Conservation (phyloP, 2,113 vertebrate genomes). For the Marmota flaviventris region DNA sequence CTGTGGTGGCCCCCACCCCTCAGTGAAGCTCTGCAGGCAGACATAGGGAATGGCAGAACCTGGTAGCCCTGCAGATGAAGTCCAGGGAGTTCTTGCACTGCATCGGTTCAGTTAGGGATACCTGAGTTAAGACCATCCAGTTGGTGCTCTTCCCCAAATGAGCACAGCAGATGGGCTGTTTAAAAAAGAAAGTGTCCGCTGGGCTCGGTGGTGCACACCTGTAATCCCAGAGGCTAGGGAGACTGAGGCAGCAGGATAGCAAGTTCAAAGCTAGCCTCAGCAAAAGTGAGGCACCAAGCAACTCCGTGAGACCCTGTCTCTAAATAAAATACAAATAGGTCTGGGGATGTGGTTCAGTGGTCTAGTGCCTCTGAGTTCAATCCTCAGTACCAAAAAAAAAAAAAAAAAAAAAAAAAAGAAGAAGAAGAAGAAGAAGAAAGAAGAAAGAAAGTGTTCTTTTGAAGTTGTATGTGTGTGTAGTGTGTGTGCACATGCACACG, state of each 20-base stretch:
- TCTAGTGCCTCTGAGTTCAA: too few relatives aligned
- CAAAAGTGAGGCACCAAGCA: too few relatives aligned
- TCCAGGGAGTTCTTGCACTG: neutral
- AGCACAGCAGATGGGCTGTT: neutral
- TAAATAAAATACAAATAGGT: too few relatives aligned
- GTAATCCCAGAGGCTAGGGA: too few relatives aligned
- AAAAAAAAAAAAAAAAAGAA: too few relatives aligned
- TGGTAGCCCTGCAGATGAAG: accelerated
- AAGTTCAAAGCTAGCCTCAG: too few relatives aligned
- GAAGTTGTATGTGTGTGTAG: neutral
- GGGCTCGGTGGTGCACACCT: too few relatives aligned
- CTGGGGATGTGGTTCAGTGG: too few relatives aligned
- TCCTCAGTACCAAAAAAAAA: too few relatives aligned
- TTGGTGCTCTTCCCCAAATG: neutral
- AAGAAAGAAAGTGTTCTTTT: neutral
- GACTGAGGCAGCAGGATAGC: too few relatives aligned
- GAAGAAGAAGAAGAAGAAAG: too few relatives aligned
- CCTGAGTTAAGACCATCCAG: neutral
- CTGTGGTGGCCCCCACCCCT: accelerated
- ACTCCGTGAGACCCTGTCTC: too few relatives aligned
- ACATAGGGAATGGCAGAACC: neutral
- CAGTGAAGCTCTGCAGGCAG: neutral
- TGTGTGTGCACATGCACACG: accelerated
- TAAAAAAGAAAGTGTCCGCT: neutral
- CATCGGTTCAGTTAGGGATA: neutral